These are phyloP conservation scores for Carcinoscorpius rotundicauda DNA, from an alignment of 1,140 invertebrate genomes.

Conservation along the genomic window DNA sequence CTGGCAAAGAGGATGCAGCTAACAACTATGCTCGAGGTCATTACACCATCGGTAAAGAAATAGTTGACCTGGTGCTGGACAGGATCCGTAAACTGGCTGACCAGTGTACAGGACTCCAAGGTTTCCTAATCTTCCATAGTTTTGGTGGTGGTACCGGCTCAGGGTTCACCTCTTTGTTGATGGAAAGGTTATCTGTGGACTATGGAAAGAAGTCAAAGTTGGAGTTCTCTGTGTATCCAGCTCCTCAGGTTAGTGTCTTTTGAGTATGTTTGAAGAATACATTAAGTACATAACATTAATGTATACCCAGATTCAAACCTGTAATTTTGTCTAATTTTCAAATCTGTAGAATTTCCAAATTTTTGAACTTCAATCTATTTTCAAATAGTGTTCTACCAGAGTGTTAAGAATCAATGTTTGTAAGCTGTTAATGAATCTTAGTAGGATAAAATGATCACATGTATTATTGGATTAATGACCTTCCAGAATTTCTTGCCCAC, in stretches of 20 bases:
- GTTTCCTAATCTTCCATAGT: conserved; percentile 36
- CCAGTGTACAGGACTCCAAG: conserved; percentile 29
- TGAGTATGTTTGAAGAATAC: too few species aligned
- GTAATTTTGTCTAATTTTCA: too few species aligned
- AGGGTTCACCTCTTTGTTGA: conserved; percentile 40
- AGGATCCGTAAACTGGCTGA: conserved; percentile 34
- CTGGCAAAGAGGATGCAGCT: conserved; percentile 41
- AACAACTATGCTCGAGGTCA: conserved; percentile 40
- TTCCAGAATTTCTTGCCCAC: too few species aligned
- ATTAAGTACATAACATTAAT: too few species aligned
- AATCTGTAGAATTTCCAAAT: too few species aligned
- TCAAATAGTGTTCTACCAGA: too few species aligned
- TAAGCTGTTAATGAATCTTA: too few species aligned
- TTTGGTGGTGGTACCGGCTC: conserved; percentile 51
- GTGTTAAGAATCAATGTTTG: too few species aligned
- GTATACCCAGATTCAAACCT: too few species aligned
- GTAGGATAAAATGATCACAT: too few species aligned
- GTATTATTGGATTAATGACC: too few species aligned
- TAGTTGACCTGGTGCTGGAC: conserved; percentile 64
- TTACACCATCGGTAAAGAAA: conserved; percentile 57
- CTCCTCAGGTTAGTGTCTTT: conserved; percentile 33
- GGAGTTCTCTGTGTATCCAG: conserved; percentile 42
- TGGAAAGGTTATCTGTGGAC: conserved; percentile 49
- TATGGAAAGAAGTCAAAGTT: conserved; percentile 54
- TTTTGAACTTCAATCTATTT: too few species aligned